These are phyloP conservation scores for Drosophila triauraria DNA, from an alignment of 1,140 invertebrate species.

Conservation along the genomic window DNA sequence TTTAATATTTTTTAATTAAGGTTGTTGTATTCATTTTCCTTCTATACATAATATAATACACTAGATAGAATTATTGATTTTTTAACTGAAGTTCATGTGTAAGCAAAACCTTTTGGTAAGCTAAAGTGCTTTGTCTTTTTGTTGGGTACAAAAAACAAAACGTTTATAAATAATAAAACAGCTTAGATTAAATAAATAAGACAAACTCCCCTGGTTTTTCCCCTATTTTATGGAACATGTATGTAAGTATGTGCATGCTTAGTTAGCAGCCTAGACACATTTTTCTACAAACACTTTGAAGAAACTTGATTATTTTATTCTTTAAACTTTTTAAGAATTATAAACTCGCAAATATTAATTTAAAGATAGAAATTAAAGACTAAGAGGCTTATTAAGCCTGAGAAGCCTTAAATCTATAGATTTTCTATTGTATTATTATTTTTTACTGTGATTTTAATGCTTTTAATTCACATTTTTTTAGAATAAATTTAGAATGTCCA, in stretches of 20 bases:
- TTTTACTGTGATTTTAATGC: background rate
- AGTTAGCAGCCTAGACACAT: too few species aligned
- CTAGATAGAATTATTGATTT: background rate
- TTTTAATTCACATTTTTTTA: background rate
- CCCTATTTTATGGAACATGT: background rate
- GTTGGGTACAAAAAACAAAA: background rate
- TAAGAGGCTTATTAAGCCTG: too few species aligned
- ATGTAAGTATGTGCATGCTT: background rate
- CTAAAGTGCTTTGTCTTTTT: background rate
- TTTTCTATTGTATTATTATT: background rate
- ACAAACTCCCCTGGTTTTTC: background rate
- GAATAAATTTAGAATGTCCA: background rate
- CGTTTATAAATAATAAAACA: conserved; percentile 11
- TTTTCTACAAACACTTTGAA: background rate
- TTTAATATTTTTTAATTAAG: background rate
- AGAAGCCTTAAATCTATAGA: too few species aligned
- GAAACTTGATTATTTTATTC: too few species aligned
- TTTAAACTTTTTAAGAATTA: too few species aligned
- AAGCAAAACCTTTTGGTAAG: background rate
- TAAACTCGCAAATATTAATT: background rate
- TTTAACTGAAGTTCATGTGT: background rate
- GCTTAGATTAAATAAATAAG: background rate
- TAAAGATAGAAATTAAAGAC: background rate
- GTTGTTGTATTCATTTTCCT: background rate
- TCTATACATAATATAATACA: background rate